These are phyloP conservation scores for Nebria salina DNA, from an alignment of 2,888 invertebrate genomes.

Conservation along the genomic window DNA sequence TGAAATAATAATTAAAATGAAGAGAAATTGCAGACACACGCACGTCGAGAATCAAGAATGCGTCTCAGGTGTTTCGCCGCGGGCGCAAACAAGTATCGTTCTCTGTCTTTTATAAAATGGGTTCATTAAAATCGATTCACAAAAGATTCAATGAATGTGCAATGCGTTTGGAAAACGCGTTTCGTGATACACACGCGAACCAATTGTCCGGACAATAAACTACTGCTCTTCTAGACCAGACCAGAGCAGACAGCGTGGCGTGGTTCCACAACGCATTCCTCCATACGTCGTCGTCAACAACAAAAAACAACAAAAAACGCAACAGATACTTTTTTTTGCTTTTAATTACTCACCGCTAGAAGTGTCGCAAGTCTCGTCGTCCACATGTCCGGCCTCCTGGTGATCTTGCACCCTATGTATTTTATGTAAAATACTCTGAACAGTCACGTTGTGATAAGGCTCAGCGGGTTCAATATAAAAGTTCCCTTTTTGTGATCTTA, in stretches of 20 bases:
- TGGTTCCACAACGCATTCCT: background rate
- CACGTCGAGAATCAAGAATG: background rate
- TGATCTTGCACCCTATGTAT: slow-evolving; percentile 58
- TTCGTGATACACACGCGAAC: too few species aligned
- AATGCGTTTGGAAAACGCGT: too few species aligned
- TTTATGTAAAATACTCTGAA: slow-evolving; percentile 63
- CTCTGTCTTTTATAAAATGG: background rate
- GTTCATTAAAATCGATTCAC: background rate
- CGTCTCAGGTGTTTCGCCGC: slow-evolving; percentile 15
- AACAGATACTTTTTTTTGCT: background rate
- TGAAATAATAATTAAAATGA: slow-evolving; percentile 2
- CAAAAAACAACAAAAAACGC: background rate
- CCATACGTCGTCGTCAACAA: background rate
- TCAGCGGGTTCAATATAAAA: slow-evolving; percentile 75
- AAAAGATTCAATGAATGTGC: background rate
- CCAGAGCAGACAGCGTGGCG: background rate
- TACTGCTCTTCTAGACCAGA: too few species aligned
- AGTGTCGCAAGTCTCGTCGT: background rate
- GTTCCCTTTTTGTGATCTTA: slow-evolving; percentile 72
- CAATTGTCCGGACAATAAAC: too few species aligned
- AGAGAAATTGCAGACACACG: background rate
- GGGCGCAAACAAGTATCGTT: background rate
- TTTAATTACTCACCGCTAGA: background rate
- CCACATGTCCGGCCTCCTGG: background rate
- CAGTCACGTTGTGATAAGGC: slow-evolving; percentile 60